Evolutionary conservation across 2,888 invertebrate genomes (phyloP), one percentile per base, ranked within the genome.

Genomic region (Drosophila ustulata): DNA sequence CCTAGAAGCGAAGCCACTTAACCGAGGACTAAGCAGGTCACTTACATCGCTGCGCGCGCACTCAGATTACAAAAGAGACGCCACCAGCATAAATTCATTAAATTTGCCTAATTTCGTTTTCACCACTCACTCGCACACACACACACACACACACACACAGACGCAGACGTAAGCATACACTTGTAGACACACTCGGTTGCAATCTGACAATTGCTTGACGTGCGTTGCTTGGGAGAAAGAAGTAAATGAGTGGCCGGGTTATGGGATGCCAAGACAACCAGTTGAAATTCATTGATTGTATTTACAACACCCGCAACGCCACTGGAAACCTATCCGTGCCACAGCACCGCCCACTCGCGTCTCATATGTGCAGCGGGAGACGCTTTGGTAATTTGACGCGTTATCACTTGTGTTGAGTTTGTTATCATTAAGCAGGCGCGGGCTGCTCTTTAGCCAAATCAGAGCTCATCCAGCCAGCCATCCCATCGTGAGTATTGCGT

Each of bases 201-300:
- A 65, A 50, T 50, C 64, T 57, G 72, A 68, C 70, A 71, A 88
- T 78, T 76, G 78, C 51, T 53, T 6, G 6, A 30, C 30, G 6
- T 30, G 52, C 57, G 67, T 49, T 71, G 70, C 65, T 51, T 25
- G 66, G 45, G 47, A 5, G n/a, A 26, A 53, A 18, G 55, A 61
- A 65, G 69, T 62, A 69, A 75, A 75, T 75, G 74, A 51, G 68
- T 66, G 66, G 66, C 52, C 32, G 61, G 55, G 69, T 55, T 52
- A 51, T 56, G 70, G 37, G 46, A 62, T 55, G 69, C 64, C 74
- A 81, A 77, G 88, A 61, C 84, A 85, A 88, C 84, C 88, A 82
- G 89, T 85, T 89, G 85, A 89, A 89, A 89, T 89, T 86, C 86
- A 88, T 89, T 86, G 89, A 86, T 89, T 89, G 85, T 89, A 86